These are phyloP conservation scores for Notamacropus eugenii DNA, from an alignment of 2,797 vertebrate genomes.

Conservation along the genomic window DNA sequence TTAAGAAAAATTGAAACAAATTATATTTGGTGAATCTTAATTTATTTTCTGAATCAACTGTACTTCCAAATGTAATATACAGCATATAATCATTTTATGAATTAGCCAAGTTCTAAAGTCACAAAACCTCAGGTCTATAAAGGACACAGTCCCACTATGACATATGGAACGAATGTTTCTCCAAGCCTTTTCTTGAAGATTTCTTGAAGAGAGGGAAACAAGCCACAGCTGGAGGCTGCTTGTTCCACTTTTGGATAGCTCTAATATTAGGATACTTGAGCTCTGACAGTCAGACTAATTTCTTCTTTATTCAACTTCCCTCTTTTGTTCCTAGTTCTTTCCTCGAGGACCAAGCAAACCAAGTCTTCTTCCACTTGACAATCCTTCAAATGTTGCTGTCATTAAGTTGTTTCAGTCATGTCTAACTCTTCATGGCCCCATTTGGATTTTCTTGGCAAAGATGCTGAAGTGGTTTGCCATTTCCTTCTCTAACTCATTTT, in stretches of 20 bases:
- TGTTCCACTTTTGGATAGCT: neutral
- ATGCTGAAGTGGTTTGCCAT: neutral
- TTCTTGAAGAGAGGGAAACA: neutral
- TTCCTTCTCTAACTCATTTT: neutral
- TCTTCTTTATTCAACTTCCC: neutral
- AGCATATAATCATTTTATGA: constrained; percentile 7
- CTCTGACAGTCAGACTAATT: neutral
- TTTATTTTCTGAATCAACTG: constrained; percentile 37
- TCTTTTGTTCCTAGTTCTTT: neutral
- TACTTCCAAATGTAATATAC: constrained; percentile 2
- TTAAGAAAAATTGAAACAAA: constrained; percentile 51
- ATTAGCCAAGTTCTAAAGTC: neutral
- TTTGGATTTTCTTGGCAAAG: neutral
- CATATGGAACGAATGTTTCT: neutral
- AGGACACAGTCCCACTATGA: neutral
- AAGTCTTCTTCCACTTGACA: neutral
- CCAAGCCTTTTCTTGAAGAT: neutral
- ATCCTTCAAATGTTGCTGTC: neutral
- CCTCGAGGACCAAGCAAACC: neutral
- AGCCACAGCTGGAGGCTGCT: neutral
- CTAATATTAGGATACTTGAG: neutral
- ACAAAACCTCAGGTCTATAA: neutral
- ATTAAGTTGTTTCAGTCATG: neutral
- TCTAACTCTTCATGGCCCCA: neutral
- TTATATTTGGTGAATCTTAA: constrained; percentile 3